A percentile compares a stretch with the other conserved stretches of the same genome.
Conservation (phyloP, 2,797 vertebrate genomes). For the Acipenser transmontanus region DNA sequence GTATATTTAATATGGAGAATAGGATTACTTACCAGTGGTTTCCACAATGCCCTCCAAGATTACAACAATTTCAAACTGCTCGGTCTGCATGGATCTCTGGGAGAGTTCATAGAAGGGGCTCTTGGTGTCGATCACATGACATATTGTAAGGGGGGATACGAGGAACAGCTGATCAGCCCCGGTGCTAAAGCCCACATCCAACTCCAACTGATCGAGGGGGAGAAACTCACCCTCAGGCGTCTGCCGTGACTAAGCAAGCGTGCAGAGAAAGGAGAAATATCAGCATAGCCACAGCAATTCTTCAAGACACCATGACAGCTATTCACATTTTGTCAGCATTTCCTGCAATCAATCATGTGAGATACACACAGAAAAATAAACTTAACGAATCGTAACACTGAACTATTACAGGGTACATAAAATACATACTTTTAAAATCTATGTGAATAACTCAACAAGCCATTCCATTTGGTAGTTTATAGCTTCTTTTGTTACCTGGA, state of each 20-base stretch:
- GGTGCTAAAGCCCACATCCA: slow-evolving; percentile 97
- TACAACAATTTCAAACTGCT: slow-evolving; percentile 98
- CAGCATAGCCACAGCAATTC: slow-evolving; percentile 37
- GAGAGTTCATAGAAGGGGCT: slow-evolving; percentile 98
- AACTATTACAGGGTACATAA: background rate
- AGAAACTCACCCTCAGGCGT: slow-evolving; percentile 98
- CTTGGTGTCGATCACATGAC: slow-evolving; percentile 96
- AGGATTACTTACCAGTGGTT: slow-evolving; percentile 82
- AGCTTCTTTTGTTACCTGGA: background rate
- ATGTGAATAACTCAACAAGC: background rate
- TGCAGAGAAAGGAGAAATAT: slow-evolving; percentile 28
- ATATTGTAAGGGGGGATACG: slow-evolving; percentile 96
- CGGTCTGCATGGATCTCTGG: slow-evolving; percentile 92
- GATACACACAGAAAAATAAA: slow-evolving; percentile 16
- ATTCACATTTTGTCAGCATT: slow-evolving; percentile 45
- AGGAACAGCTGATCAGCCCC: slow-evolving; percentile 98
- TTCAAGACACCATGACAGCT: slow-evolving; percentile 38
- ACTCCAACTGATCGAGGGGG: slow-evolving; percentile 94
- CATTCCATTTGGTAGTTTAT: background rate
- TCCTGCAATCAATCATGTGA: slow-evolving; percentile 43
- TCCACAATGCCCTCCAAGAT: slow-evolving; percentile 98
- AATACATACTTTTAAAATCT: background rate
- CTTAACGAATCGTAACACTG: slow-evolving; percentile 6
- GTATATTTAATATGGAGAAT: background rate
- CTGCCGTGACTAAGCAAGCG: slow-evolving; percentile 82